Base-by-base conservation (phyloP, 2,797 vertebrate species). In the Morus bassanus region DNA sequence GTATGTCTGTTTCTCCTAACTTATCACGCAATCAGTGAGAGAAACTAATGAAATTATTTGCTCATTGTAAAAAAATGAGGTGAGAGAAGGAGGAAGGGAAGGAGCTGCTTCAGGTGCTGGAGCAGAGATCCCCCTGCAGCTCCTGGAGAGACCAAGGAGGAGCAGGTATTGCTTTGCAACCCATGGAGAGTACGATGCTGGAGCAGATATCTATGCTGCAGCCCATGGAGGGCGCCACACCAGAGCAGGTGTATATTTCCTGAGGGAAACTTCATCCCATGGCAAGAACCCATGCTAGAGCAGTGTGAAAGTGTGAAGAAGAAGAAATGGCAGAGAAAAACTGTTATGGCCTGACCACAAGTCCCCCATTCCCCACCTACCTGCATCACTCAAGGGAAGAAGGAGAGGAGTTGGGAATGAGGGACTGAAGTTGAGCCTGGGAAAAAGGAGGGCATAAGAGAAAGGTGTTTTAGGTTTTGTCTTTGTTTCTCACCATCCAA, bases 301-400 rank as follows among this genome's bases (percentile, higher is more conserved):
- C 7, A 68, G 13, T 1, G 5, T 1, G 19, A 59, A 46, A 39
- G 6, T 30, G 8, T 76, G 46, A 88, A 64, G 19, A 73, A 10
- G 17, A 79, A 60, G 6, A 2, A 48, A 31, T 0, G 7, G 9
- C 13, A 92, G 54, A 54, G 19, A 70, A 80, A 88, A 84, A 5
- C 6, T 63, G 3, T 2, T 59, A 11, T 23, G 60, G 31, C 4
- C 6, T 77, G 25, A 54, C 8, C 12, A 39, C 13, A 61, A 4
- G 0, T 2, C 6, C 28, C 8, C 6, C 12, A 31, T 41, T 59
- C 4, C 8, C 4, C 7, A 45, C 28, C 2, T 5, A 7, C 14
- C 13, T 51, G 4, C 7, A 33, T 6, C 1, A 2, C 24, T 67
- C 4, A 39, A 39, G 12, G 5, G 18, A 50, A 51, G 14, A 10